A percentile compares a stretch with the other conserved stretches of the same genome.
These are phyloP conservation scores for Ophion slaviceki DNA, from an alignment of 2,888 invertebrate species.

Conservation along the genomic window DNA sequence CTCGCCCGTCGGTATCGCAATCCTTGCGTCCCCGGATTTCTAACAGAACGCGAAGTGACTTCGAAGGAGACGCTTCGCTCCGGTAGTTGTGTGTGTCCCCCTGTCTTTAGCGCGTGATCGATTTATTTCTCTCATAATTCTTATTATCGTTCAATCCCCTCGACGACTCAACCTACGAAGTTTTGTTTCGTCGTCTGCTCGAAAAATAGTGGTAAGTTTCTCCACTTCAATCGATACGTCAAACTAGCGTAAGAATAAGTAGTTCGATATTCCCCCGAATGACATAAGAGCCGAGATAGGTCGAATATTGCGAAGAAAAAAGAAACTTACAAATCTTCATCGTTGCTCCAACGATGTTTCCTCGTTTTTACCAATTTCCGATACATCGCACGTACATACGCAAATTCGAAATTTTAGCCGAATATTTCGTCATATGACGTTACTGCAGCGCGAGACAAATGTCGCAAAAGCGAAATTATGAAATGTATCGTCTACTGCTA, in stretches of 20 bases:
- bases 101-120: constrained; percentile 41
- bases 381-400: not conserved
- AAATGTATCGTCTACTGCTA: constrained; percentile 17
- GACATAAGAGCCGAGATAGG: constrained; percentile 7
- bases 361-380: not conserved
- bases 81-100: not conserved
- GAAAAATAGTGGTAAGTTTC: constrained; percentile 53
- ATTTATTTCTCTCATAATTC: constrained; percentile 23
- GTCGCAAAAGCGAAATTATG: not conserved
- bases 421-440: constrained; percentile 33
- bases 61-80: not conserved
- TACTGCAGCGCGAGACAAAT: not conserved
- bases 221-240: not conserved
- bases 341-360: not conserved
- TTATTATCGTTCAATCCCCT: not conserved
- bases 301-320: not conserved
- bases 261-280: constrained; percentile 11
- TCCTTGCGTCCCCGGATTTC: not conserved
- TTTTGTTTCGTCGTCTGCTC: constrained; percentile 34
- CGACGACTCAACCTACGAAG: not conserved
- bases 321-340: not conserved
- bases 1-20: not conserved
- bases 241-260: constrained; percentile 16
- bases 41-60: constrained; percentile 17
- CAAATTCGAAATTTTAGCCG: not conserved